Percentiles rank a stretch among this genome's conserved stretches.
Evolutionary conservation across 2,797 vertebrate genomes (phyloP).

Genomic region (Parotocinclus haroldoi): DNA sequence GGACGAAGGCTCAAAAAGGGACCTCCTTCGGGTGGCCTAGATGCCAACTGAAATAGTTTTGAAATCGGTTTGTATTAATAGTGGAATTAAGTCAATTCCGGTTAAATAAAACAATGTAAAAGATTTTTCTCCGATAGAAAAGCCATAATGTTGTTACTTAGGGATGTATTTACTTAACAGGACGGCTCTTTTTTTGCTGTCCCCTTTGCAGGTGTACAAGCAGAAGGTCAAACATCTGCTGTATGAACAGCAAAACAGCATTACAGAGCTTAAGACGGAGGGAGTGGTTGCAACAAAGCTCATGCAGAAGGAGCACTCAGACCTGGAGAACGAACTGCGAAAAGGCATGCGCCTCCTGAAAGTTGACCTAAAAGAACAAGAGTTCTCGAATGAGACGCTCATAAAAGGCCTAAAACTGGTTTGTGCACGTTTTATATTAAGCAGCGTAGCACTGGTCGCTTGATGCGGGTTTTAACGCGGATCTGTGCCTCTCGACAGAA

Average conservation of each 20-base stretch:
- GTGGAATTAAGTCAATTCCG: too few species aligned
- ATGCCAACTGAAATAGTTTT: too few species aligned
- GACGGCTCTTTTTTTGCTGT: background rate
- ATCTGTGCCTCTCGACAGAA: slow-evolving; percentile 68
- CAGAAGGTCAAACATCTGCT: slow-evolving; percentile 94
- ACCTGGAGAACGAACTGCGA: slow-evolving; percentile 68
- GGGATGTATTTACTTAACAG: too few species aligned
- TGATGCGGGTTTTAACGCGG: background rate
- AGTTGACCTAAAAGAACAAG: slow-evolving; percentile 74
- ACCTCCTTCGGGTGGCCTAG: too few species aligned
- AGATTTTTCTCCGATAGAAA: too few species aligned
- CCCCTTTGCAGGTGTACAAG: slow-evolving; percentile 80
- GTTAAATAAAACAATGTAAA: too few species aligned
- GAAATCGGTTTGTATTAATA: too few species aligned
- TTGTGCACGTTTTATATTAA: too few species aligned
- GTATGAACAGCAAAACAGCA: slow-evolving; percentile 87
- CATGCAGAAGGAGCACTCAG: slow-evolving; percentile 73
- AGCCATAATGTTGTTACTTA: too few species aligned
- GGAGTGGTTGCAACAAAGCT: slow-evolving; percentile 61
- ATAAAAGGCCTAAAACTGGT: slow-evolving; percentile 80
- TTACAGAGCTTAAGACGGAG: slow-evolving; percentile 76
- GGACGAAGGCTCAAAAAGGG: too few species aligned
- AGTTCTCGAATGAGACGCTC: slow-evolving; percentile 68
- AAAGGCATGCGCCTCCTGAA: slow-evolving; percentile 65
- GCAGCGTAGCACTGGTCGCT: background rate